Evolutionary conservation across 2,797 vertebrate genomes (phyloP), one percentile per base, ranked within the genome.

Genomic region (Heteromormyrus szaboi): DNA sequence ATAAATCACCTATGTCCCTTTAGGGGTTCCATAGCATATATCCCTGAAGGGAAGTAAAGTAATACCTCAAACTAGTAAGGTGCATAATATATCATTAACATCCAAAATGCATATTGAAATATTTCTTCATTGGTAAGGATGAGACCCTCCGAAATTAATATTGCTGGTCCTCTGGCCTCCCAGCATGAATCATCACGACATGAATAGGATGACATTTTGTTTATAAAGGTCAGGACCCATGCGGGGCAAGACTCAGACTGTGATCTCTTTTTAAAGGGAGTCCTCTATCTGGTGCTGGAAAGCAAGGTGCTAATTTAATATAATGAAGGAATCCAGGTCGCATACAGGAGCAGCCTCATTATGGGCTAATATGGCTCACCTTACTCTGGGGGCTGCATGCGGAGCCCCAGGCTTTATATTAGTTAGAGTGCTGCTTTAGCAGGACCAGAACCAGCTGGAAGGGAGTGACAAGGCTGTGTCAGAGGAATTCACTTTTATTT

Each of bases 191-290:
- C 53, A 86, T 56, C 53, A 9, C 53, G 41, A 56, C 85, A 86
- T 86, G 85, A 86, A 86, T 86, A 86, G 85, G 50, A 86, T 86
- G 85, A 86, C 85, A 86, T 86, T 86, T 86, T 86, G 85, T 86
- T 56, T 86, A 56, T 53, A 59, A 86, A 86, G 85, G 85, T 86
- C 85, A 86, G 85, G 53, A 86, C 33, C 85, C 85, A 86, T 53
- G 53, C 53, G 53, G 85, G 85, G 53, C 2, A 14, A 54, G 19
- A 17, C 25, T 86, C 33, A 51, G 85, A 8, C 25, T 29, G n/a
- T 86, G 22, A 86, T 86, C 85, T 50, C 25, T 33, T 53, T 85
- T 41, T 37, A 86, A 86, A 84, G 41, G 53, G 53, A 9, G 29
- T 5, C 85, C 50, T 59, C 53, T 51, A 14, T 59, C 19, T 37